Percentiles rank a stretch among this genome's conserved stretches.
Conservation (phyloP, 2,113 vertebrate genomes). For the Poeciliopsis prolifica region DNA sequence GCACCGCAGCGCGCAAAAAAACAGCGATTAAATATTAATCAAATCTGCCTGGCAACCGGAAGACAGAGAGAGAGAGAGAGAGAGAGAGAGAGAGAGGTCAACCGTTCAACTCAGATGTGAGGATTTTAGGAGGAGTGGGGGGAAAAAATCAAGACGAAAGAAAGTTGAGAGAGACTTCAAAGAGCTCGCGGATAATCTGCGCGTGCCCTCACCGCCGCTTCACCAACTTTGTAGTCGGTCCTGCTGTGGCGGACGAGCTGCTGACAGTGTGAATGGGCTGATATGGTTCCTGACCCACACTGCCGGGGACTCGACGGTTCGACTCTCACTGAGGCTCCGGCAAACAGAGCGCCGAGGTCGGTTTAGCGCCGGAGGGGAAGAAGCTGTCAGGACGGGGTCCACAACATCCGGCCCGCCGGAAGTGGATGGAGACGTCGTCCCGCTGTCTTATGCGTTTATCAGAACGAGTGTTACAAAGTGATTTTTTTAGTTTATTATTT, state of each 20-base stretch:
- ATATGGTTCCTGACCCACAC: conserved; percentile 17
- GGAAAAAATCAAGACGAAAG: conserved; percentile 7
- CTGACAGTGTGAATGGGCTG: conserved; percentile 25
- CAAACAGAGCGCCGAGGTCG: conserved; percentile 7
- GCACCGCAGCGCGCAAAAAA: conserved; percentile 55
- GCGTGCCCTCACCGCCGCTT: neutral
- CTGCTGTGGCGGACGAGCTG: conserved; percentile 29
- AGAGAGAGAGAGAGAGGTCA: conserved; percentile 41
- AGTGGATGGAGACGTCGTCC: neutral
- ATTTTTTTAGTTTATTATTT: too few relatives aligned
- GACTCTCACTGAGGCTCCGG: conserved; percentile 26
- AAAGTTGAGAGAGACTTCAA: conserved; percentile 17
- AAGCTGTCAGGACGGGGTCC: conserved; percentile 9
- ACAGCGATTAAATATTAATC: conserved; percentile 79
- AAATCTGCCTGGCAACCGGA: conserved; percentile 74
- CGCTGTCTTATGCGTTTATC: neutral
- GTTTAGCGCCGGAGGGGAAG: conserved; percentile 29
- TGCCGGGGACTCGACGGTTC: conserved; percentile 4
- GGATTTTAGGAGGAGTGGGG: conserved; percentile 20
- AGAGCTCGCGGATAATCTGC: conserved; percentile 39
- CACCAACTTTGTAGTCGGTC: conserved; percentile 10
- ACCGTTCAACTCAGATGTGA: conserved; percentile 11
- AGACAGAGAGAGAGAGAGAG: too few relatives aligned
- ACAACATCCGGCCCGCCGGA: conserved; percentile 2
- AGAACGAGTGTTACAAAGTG: neutral